Conservation (phyloP, 30 jellyfish, hydroid and myxozoan genomes). For the Catostylus mosaicus region DNA sequence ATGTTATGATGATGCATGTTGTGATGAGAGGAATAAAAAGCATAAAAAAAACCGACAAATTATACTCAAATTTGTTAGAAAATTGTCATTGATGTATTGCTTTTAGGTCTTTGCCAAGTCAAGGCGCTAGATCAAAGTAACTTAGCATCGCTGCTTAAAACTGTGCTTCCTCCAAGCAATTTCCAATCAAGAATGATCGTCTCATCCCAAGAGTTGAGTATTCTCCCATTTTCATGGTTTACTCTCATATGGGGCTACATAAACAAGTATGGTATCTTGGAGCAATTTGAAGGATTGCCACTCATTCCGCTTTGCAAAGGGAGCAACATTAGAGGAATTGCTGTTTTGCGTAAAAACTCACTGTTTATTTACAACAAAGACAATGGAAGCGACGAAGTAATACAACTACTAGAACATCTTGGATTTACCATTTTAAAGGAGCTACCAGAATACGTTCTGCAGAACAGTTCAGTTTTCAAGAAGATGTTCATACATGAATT, state of each 20-base stretch:
- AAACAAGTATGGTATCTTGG: neutral
- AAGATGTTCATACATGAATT: neutral
- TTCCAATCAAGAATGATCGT: neutral
- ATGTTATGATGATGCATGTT: no score
- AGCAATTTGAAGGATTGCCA: slow-evolving; percentile 62
- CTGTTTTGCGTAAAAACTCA: neutral
- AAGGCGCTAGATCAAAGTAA: slow-evolving; percentile 1
- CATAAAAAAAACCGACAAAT: no score
- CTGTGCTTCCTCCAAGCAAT: neutral
- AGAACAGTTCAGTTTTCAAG: slow-evolving; percentile 1
- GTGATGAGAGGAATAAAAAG: no score
- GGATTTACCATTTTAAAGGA: slow-evolving; percentile 14
- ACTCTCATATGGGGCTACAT: slow-evolving; percentile 41
- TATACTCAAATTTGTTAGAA: no score
- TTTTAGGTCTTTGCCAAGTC: slow-evolving; percentile 33
- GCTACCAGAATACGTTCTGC: slow-evolving; percentile 21
- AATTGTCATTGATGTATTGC: neutral
- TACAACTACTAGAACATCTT: neutral
- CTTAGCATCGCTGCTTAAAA: slow-evolving; percentile 7
- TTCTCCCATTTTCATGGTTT: slow-evolving; percentile 26
- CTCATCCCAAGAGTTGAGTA: neutral
- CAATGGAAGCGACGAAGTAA: neutral
- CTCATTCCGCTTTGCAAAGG: slow-evolving; percentile 22
- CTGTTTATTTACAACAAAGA: neutral
- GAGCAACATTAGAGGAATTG: neutral